Percentiles rank a stretch among this genome's conserved stretches.
Evolutionary conservation across 2,113 vertebrate genomes (phyloP).

Genomic region (Bujurquina vittata): DNA sequence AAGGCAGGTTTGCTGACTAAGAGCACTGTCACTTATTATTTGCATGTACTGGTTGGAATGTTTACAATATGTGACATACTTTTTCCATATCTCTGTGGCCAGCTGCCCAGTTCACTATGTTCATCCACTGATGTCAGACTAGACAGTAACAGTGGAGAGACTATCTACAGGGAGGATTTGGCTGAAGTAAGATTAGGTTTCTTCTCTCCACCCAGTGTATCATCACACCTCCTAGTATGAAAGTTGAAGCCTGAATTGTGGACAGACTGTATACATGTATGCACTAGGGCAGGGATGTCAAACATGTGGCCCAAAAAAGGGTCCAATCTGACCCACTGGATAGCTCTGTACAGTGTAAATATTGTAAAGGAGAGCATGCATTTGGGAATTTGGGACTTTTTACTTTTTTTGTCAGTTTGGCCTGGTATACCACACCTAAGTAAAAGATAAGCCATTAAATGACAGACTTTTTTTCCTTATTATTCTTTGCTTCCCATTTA

Average conservation of each 20-base stretch:
- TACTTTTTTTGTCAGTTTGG: not conserved
- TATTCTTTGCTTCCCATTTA: not conserved
- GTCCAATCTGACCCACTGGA: not conserved
- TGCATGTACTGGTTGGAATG: not conserved
- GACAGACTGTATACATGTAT: not conserved
- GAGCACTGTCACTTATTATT: conserved; percentile 5
- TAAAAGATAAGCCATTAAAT: not conserved
- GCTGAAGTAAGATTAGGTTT: conserved; percentile 40
- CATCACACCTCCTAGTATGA: conserved; percentile 23
- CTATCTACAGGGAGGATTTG: conserved; percentile 31
- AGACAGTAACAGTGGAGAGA: conserved; percentile 27
- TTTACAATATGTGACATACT: conserved; percentile 17
- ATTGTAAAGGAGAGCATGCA: not conserved
- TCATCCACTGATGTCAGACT: conserved; percentile 26
- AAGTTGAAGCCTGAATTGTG: conserved; percentile 13
- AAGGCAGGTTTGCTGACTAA: conserved; percentile 12
- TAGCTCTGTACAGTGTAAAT: not conserved
- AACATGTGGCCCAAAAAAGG: not conserved
- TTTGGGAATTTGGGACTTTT: not conserved
- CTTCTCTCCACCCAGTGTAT: not conserved
- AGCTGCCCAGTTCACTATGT: conserved; percentile 29
- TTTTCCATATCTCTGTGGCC: conserved; percentile 15
- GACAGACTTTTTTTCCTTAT: not conserved
- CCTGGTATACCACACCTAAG: not conserved
- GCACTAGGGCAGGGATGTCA: not conserved